Conservation (phyloP, 2,888 invertebrate species). For the Ophion slaviceki region DNA sequence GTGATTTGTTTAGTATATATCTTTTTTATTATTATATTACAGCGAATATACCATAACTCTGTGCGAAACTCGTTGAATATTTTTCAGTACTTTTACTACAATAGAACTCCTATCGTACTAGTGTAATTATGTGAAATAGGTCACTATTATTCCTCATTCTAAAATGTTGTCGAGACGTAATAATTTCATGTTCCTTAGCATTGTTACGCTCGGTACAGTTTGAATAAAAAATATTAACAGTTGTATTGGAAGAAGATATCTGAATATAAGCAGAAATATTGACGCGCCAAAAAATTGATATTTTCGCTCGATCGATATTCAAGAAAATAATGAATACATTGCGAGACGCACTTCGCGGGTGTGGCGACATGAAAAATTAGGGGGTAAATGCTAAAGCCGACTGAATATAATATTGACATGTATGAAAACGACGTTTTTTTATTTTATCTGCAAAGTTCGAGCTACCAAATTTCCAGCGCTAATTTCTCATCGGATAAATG, state of each 20-base stretch:
- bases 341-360: neutral
- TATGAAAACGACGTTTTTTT: neutral
- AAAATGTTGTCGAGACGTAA: neutral
- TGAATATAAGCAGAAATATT: neutral
- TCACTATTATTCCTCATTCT: neutral
- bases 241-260: neutral
- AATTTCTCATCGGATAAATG: neutral
- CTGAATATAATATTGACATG: neutral
- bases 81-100: constrained; percentile 59
- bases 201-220: neutral
- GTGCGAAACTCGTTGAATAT: constrained; percentile 56
- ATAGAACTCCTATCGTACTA: constrained; percentile 35
- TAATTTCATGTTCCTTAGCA: neutral
- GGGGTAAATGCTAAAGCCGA: neutral
- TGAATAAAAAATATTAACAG: neutral
- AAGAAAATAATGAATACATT: neutral
- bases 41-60: constrained; percentile 20
- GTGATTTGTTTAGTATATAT: neutral
- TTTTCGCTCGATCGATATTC: neutral
- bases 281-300: neutral
- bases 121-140: neutral
- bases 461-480: neutral
- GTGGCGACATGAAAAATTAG: neutral
- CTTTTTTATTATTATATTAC: constrained; percentile 19
- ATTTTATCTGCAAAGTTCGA: neutral